A percentile compares a stretch with the other conserved stretches of the same genome.
Conservation (phyloP, 2,888 invertebrate species). For the Arenicola marina region DNA sequence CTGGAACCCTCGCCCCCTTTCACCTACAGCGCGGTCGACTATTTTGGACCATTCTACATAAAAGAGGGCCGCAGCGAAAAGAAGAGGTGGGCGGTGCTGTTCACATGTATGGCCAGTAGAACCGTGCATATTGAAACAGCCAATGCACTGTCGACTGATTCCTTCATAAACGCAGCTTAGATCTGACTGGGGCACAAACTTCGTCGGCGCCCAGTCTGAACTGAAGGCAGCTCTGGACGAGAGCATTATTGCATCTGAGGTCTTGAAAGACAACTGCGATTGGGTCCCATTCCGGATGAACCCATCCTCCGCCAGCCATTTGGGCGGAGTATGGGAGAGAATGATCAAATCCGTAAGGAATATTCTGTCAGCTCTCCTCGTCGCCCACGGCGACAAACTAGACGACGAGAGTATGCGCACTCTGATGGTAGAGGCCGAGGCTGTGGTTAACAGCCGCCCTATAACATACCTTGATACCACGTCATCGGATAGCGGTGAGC, state of each 20-base stretch:
- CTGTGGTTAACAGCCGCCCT: not conserved
- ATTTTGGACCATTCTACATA: slow-evolving; percentile 47
- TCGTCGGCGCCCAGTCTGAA: slow-evolving; percentile 28
- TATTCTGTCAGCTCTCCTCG: not conserved
- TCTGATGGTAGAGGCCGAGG: not conserved
- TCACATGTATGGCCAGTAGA: slow-evolving; percentile 46
- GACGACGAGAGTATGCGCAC: not conserved
- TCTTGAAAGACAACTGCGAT: not conserved
- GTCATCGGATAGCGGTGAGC: not conserved
- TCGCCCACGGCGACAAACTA: not conserved
- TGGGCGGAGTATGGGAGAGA: slow-evolving; percentile 8
- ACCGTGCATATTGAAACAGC: slow-evolving; percentile 46
- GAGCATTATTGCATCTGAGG: not conserved
- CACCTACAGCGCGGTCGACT: slow-evolving; percentile 47
- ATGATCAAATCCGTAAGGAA: not conserved
- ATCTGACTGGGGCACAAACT: slow-evolving; percentile 31
- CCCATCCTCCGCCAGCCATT: not conserved
- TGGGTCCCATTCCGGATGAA: slow-evolving; percentile 1
- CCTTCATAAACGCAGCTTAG: slow-evolving; percentile 35
- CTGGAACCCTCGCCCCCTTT: slow-evolving; percentile 40
- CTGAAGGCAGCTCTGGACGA: slow-evolving; percentile 9
- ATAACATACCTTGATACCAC: not conserved
- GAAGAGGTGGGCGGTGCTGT: slow-evolving; percentile 46
- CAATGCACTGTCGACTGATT: slow-evolving; percentile 31
- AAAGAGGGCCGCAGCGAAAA: slow-evolving; percentile 39